Evolutionary conservation across 2,113 vertebrate species (phyloP).

Genomic region (Aix galericulata): DNA sequence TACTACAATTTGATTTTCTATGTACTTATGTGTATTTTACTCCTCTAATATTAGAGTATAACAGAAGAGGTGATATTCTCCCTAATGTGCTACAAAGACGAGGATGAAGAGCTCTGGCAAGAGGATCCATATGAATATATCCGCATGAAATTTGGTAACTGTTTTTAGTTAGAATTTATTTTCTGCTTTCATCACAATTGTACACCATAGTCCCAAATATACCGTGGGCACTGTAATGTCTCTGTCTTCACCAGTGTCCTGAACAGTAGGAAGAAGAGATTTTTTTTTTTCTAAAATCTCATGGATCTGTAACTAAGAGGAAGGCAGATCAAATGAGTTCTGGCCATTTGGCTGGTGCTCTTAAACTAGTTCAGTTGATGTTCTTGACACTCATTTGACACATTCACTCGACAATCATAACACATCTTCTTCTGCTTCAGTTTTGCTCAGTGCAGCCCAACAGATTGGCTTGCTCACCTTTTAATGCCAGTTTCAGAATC

Average conservation of each 20-base stretch:
- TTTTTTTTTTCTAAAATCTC: background rate
- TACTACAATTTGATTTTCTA: background rate
- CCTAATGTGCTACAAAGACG: conserved; percentile 98
- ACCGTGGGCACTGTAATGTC: background rate
- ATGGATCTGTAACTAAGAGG: background rate
- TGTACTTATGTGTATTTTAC: background rate
- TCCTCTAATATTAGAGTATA: conserved; percentile 79
- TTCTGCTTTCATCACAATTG: background rate
- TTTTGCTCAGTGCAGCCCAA: background rate
- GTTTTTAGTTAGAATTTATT: background rate
- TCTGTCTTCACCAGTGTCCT: background rate
- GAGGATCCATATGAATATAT: conserved; percentile 97
- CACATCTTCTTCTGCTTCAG: background rate
- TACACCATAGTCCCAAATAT: background rate
- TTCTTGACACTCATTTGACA: too few relatives aligned
- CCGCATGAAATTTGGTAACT: conserved; percentile 96
- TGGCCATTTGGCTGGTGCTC: background rate
- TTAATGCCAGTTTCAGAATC: background rate
- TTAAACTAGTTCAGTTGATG: background rate
- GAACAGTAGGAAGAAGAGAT: background rate
- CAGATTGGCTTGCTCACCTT: background rate
- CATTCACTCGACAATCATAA: too few relatives aligned
- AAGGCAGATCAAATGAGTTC: background rate
- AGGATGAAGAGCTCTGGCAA: conserved; percentile 96
- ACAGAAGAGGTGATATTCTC: conserved; percentile 95